Percentiles rank a stretch among this genome's conserved stretches.
Conservation (phyloP, 1,140 invertebrate genomes). For the Cyclina sinensis region DNA sequence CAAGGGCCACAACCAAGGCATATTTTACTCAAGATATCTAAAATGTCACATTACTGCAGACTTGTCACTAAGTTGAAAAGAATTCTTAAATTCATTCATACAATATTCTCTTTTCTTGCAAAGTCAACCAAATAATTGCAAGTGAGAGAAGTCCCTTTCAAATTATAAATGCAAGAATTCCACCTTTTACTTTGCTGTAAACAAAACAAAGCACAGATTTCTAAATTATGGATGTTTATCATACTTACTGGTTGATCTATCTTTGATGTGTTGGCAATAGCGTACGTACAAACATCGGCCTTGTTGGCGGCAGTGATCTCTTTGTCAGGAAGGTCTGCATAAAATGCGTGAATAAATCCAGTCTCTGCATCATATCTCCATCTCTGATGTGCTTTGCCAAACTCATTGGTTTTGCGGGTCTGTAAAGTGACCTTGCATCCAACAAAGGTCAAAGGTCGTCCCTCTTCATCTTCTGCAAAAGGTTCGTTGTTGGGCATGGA, state of each 20-base stretch:
- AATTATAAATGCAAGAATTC: no score
- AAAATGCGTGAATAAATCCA: constrained; percentile 85
- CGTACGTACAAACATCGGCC: constrained; percentile 85
- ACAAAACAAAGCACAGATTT: no score
- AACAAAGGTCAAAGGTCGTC: constrained; percentile 77
- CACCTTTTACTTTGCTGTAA: no score
- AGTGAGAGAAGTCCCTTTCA: no score
- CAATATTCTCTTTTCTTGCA: no score
- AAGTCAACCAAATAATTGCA: no score
- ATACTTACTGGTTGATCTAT: constrained; percentile 86
- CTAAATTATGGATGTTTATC: no score
- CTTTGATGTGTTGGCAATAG: constrained; percentile 81
- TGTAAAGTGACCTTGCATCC: constrained; percentile 83
- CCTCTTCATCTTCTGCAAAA: constrained; percentile 76
- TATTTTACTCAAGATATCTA: no score
- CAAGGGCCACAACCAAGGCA: no score
- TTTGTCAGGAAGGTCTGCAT: constrained; percentile 82
- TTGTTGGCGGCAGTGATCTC: constrained; percentile 86
- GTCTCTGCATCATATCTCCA: constrained; percentile 85
- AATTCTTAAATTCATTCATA: no score
- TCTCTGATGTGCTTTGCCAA: constrained; percentile 85
- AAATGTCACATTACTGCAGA: no score
- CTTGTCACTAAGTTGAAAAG: no score
- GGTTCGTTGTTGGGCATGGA: constrained; percentile 80
- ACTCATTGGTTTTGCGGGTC: constrained; percentile 76